A percentile compares a stretch with the other conserved stretches of the same genome.
Conservation (phyloP, 2,797 vertebrate species). For the Lepus oiostolus region DNA sequence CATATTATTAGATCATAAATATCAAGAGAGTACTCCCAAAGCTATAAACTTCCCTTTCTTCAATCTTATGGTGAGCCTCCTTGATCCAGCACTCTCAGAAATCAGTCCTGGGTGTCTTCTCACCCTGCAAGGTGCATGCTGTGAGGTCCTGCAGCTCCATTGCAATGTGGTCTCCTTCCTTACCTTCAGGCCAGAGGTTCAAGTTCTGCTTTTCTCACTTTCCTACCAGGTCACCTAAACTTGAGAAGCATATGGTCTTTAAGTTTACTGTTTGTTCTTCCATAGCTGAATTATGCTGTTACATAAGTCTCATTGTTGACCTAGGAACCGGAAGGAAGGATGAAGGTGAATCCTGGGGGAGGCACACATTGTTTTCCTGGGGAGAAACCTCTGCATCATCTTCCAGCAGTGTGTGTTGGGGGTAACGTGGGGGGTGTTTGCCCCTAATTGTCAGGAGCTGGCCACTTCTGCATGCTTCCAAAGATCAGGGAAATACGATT, state of each 20-base stretch:
- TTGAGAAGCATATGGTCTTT: not conserved
- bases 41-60: not conserved
- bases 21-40: slow-evolving; percentile 11
- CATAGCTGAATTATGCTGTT: not conserved
- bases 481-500: not conserved
- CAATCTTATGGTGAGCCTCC: not conserved
- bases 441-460: not conserved
- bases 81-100: slow-evolving; percentile 1
- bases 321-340: not conserved
- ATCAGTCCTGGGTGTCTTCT: not conserved
- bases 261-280: not conserved
- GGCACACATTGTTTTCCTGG: not conserved
- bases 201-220: not conserved
- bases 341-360: not conserved
- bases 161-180: not conserved
- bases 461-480: not conserved
- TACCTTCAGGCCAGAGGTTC: not conserved
- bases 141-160: not conserved
- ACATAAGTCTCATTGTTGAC: not conserved
- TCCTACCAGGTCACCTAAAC: not conserved
- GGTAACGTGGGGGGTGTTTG: not conserved
- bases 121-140: not conserved
- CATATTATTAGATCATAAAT: slow-evolving; percentile 21
- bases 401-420: not conserved
- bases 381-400: not conserved